A percentile compares a stretch with the other conserved stretches of the same genome.
phyloP scores from a whole-genome alignment of 2,113 vertebrate species.

The Trematomus loennbergii region DNA sequence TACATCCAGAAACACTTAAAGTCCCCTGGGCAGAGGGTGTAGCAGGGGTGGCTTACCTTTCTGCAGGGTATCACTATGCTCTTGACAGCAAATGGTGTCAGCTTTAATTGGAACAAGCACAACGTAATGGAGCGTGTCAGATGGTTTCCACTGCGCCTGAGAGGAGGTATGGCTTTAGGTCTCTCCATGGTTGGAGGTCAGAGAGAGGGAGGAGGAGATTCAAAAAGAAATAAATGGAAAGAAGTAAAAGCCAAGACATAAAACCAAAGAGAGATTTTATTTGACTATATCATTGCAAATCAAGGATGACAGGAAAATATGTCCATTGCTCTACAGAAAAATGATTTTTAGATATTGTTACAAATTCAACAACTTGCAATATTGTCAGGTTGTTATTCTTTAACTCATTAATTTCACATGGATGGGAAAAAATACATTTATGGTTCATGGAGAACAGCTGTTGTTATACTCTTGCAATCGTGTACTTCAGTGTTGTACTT shows the following conservation, averaged over 20 bases:
- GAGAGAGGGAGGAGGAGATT: slow-evolving; percentile 32
- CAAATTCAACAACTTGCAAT: neutral
- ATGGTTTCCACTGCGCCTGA: slow-evolving; percentile 71
- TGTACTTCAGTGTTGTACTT: no score
- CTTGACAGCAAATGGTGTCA: slow-evolving; percentile 82
- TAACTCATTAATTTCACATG: neutral
- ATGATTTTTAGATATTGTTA: neutral
- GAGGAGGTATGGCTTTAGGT: slow-evolving; percentile 53
- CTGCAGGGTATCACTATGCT: slow-evolving; percentile 67
- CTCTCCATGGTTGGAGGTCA: slow-evolving; percentile 58
- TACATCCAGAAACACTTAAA: slow-evolving; percentile 64
- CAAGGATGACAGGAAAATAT: slow-evolving; percentile 14
- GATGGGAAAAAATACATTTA: neutral
- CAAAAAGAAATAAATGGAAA: slow-evolving; percentile 16
- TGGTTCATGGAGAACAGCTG: neutral
- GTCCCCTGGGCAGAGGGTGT: slow-evolving; percentile 53
- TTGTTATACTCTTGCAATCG: no score
- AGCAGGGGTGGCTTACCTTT: slow-evolving; percentile 63
- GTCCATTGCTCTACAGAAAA: slow-evolving; percentile 3
- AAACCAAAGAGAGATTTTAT: slow-evolving; percentile 16
- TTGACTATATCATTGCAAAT: slow-evolving; percentile 22
- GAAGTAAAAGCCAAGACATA: neutral
- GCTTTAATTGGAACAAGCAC: slow-evolving; percentile 85
- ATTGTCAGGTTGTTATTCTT: neutral
- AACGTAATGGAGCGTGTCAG: slow-evolving; percentile 79